Percentiles rank a stretch among this genome's conserved stretches.
These are phyloP conservation scores for Pachliopta kotzebuea DNA, from an alignment of 2,888 invertebrate genomes.

Conservation along the genomic window DNA sequence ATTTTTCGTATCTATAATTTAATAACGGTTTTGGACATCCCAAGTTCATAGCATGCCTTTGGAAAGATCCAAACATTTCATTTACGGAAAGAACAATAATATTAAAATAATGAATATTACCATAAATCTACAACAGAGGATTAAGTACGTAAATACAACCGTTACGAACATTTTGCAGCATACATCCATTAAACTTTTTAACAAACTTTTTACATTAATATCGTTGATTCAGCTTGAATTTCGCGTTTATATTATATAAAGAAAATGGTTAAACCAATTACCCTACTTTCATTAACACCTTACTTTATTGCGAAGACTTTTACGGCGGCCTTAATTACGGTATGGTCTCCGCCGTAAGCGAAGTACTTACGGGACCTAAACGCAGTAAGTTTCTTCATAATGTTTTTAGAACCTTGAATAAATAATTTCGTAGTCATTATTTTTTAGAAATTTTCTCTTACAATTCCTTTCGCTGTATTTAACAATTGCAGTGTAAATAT, in stretches of 20 bases:
- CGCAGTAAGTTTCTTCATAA: neutral
- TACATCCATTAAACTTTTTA: neutral
- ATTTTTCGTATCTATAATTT: too few species aligned
- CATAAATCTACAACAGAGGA: neutral
- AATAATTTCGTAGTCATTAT: neutral
- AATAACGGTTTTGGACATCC: too few species aligned
- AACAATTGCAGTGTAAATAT: too few species aligned
- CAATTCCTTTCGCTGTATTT: too few species aligned
- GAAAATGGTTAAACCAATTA: slow-evolving; percentile 17
- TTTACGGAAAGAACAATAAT: neutral
- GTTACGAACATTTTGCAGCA: too few species aligned
- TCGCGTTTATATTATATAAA: neutral
- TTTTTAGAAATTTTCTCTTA: too few species aligned
- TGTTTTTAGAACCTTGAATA: neutral
- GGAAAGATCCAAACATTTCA: too few species aligned
- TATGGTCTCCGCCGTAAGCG: slow-evolving; percentile 4
- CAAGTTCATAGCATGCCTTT: too few species aligned
- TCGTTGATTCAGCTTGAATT: neutral
- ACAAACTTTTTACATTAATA: neutral
- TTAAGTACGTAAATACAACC: neutral
- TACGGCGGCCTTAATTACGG: slow-evolving; percentile 21
- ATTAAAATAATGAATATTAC: neutral
- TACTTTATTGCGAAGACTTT: slow-evolving; percentile 26
- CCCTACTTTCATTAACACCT: slow-evolving; percentile 28
- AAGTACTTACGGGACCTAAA: slow-evolving; percentile 4